Percentiles rank a stretch among this genome's conserved stretches.
These are phyloP conservation scores for Lagodon rhomboides DNA, from an alignment of 2,797 vertebrate genomes.

Conservation along the genomic window DNA sequence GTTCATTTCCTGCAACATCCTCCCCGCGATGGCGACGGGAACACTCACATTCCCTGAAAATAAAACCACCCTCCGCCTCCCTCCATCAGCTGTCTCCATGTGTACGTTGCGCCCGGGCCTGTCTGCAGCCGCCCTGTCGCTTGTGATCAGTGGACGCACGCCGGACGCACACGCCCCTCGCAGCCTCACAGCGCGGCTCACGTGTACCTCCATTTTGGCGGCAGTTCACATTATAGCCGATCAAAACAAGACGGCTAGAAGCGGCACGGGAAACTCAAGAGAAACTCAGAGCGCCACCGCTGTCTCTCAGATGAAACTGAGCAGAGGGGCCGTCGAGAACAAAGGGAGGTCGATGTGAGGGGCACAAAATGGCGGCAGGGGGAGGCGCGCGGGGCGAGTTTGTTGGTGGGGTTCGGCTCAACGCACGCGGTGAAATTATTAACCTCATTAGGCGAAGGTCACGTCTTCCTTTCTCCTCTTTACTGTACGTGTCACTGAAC, in stretches of 20 bases:
- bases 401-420: conserved; percentile 35
- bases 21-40: background rate
- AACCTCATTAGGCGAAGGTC: conserved; percentile 73
- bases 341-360: conserved; percentile 20
- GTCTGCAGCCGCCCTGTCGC: conserved; percentile 36
- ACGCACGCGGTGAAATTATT: conserved; percentile 48
- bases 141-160: conserved; percentile 53
- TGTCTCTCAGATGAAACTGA: background rate
- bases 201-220: conserved; percentile 43
- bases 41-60: background rate
- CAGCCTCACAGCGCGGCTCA: conserved; percentile 44
- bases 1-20: conserved; percentile 18
- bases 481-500: conserved; percentile 28
- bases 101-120: background rate
- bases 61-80: background rate
- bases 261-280: background rate
- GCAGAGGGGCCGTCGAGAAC: background rate
- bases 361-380: conserved; percentile 58
- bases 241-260: conserved; percentile 7
- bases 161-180: conserved; percentile 18
- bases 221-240: background rate
- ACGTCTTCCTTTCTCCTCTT: conserved; percentile 44
- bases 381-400: conserved; percentile 3
- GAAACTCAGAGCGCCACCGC: background rate
- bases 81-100: background rate